These are phyloP conservation scores for Ophion costatus DNA, from an alignment of 2,888 invertebrate species.

Conservation along the genomic window DNA sequence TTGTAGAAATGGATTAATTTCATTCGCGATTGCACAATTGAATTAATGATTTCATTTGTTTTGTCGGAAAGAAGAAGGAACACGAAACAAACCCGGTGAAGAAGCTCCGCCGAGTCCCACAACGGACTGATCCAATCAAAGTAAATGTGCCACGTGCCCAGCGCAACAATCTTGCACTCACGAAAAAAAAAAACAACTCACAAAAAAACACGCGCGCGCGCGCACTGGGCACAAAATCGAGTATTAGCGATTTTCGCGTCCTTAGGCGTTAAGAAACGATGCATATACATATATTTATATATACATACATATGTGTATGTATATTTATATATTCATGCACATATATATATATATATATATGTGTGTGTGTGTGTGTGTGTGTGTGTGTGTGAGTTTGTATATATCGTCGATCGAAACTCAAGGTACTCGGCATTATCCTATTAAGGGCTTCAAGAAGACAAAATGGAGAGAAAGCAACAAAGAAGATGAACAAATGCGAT, in stretches of 20 bases:
- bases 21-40: too few relatives aligned
- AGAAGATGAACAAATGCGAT: constrained; percentile 22
- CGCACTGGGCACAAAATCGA: constrained; percentile 62
- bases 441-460: constrained; percentile 53
- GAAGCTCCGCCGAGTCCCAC: constrained; percentile 38
- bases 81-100: constrained; percentile 14
- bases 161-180: constrained; percentile 22
- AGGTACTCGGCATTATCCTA: constrained; percentile 64
- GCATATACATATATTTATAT: too few relatives aligned
- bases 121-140: constrained; percentile 53
- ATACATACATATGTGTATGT: too few relatives aligned
- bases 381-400: too few relatives aligned
- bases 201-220: constrained; percentile 32
- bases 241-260: constrained; percentile 64
- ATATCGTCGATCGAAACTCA: constrained; percentile 52
- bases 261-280: constrained; percentile 59
- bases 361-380: too few relatives aligned
- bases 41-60: too few relatives aligned
- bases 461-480: constrained; percentile 26
- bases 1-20: too few relatives aligned
- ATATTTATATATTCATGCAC: too few relatives aligned
- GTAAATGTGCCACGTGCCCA: constrained; percentile 62
- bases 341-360: too few relatives aligned
- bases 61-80: too few relatives aligned
- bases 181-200: background rate